Conservation (phyloP, 2,113 vertebrate genomes). For the Sebastes fasciatus region DNA sequence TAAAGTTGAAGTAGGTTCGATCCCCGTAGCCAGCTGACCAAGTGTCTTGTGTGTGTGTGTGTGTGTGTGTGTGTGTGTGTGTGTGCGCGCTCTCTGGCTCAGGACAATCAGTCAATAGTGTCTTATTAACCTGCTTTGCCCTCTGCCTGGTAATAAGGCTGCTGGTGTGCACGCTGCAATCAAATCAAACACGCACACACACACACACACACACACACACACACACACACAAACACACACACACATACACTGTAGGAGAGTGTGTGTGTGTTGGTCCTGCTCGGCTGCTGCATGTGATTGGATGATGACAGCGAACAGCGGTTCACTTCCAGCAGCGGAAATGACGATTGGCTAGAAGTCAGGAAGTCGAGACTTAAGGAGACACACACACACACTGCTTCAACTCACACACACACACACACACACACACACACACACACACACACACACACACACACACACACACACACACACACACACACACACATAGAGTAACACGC, state of each 20-base stretch:
- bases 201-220: too few species aligned
- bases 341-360: slow-evolving; percentile 34
- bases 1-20: not conserved
- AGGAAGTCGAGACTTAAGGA: not conserved
- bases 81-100: slow-evolving; percentile 38
- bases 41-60: slow-evolving; percentile 16
- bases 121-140: slow-evolving; percentile 59
- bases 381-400: slow-evolving; percentile 8
- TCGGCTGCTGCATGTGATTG: slow-evolving; percentile 14
- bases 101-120: slow-evolving; percentile 54
- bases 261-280: slow-evolving; percentile 4
- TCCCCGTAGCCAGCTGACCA: not conserved
- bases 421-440: not conserved
- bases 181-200: slow-evolving; percentile 14
- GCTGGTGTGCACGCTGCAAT: slow-evolving; percentile 49
- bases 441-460: not conserved
- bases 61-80: slow-evolving; percentile 33
- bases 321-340: slow-evolving; percentile 29
- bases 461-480: not conserved
- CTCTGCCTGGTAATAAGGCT: slow-evolving; percentile 62
- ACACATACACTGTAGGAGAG: not conserved
- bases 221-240: too few species aligned
- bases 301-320: slow-evolving; percentile 27
- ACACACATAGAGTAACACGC: not conserved
- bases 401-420: slow-evolving; percentile 9